A percentile compares a stretch with the other conserved stretches of the same genome.
Conservation (phyloP, 2,888 invertebrate genomes). For the Deroplatys truncata region DNA sequence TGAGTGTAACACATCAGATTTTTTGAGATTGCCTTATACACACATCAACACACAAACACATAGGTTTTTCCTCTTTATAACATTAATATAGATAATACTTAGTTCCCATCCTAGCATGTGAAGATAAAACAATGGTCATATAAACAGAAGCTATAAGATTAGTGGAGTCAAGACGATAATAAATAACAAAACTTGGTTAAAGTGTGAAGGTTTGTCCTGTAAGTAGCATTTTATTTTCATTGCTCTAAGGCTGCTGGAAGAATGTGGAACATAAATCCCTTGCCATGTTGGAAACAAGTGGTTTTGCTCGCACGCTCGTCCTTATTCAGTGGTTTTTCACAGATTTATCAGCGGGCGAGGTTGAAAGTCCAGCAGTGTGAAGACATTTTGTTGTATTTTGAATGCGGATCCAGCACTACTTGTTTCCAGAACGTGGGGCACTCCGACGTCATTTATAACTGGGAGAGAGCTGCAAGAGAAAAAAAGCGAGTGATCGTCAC, state of each 20-base stretch:
- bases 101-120: too few species aligned
- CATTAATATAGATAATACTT: too few species aligned
- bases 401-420: background rate
- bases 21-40: too few species aligned
- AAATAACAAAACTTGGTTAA: background rate
- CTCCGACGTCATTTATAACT: background rate
- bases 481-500: background rate
- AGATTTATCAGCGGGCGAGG: background rate
- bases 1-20: too few species aligned
- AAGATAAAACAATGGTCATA: too few species aligned
- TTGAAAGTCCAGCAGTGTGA: background rate
- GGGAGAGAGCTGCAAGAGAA: background rate
- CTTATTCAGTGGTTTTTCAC: background rate
- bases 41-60: too few species aligned
- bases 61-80: too few species aligned
- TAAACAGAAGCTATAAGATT: too few species aligned
- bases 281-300: background rate
- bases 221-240: background rate
- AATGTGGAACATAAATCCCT: background rate
- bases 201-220: background rate
- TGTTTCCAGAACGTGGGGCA: background rate
- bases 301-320: background rate
- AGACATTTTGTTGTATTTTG: background rate
- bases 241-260: background rate
- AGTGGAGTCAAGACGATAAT: background rate